A percentile compares a stretch with the other conserved stretches of the same genome.
These are phyloP conservation scores for Lemur catta DNA, from an alignment of 2,797 vertebrate species.

Conservation along the genomic window DNA sequence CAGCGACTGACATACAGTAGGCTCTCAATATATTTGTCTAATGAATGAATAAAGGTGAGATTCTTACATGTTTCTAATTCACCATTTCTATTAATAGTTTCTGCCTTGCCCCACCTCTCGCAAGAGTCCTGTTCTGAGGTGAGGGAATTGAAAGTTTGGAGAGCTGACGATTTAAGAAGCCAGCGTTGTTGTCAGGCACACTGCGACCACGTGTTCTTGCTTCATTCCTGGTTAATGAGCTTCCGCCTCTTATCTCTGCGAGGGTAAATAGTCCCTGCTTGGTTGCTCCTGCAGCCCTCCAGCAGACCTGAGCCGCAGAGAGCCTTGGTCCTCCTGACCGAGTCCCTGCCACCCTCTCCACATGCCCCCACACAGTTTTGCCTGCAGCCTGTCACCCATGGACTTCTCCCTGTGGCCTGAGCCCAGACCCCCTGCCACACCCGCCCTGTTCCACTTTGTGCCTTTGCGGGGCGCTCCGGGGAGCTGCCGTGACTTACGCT, in stretches of 20 bases:
- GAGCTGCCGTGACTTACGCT: rapidly evolving
- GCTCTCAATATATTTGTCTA: not conserved
- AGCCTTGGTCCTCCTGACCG: not conserved
- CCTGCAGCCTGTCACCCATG: not conserved
- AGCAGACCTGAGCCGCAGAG: not conserved
- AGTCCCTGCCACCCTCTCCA: too few species aligned
- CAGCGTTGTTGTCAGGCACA: not conserved
- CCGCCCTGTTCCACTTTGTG: not conserved
- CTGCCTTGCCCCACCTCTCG: not conserved
- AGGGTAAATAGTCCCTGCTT: not conserved
- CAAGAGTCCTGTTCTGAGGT: not conserved
- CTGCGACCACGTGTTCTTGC: not conserved
- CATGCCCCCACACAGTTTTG: not conserved
- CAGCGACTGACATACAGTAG: not conserved
- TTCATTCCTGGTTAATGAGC: not conserved
- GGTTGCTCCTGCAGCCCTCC: not conserved
- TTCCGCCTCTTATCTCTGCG: not conserved
- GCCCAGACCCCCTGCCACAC: not conserved
- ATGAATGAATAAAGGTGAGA: not conserved
- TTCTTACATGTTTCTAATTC: not conserved
- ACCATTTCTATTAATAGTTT: not conserved
- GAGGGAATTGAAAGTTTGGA: not conserved
- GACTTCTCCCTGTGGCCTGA: not conserved
- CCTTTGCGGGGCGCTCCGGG: not conserved
- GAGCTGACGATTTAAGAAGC: not conserved